A percentile compares a stretch with the other conserved stretches of the same genome.
Evolutionary conservation across 2,113 vertebrate genomes (phyloP).

Genomic region (Castor canadensis): DNA sequence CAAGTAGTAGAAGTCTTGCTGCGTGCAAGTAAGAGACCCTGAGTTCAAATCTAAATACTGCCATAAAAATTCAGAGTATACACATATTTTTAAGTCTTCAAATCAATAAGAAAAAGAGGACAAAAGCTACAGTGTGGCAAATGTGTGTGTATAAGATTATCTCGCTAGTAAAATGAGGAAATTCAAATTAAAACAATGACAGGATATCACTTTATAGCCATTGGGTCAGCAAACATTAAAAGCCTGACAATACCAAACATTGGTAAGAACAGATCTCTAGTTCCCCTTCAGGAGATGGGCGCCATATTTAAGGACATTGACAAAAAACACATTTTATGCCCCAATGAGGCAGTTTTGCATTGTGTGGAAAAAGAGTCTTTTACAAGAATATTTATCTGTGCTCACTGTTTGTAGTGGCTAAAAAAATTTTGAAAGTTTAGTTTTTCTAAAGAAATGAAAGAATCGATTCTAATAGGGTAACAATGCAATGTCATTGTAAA

Average conservation of each 20-base stretch:
- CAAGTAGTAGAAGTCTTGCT: too few species aligned
- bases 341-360: neutral
- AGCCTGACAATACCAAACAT: neutral
- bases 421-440: constrained; percentile 25
- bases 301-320: neutral
- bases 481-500: constrained; percentile 8
- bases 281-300: neutral
- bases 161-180: neutral
- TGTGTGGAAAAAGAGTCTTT: neutral
- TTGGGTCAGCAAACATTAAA: neutral
- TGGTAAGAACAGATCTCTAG: neutral
- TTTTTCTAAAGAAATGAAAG: constrained; percentile 33
- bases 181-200: constrained; percentile 41
- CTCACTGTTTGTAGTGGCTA: neutral
- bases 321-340: neutral
- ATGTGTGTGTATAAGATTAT: neutral
- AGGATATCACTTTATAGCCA: neutral
- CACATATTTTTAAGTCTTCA: neutral
- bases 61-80: neutral
- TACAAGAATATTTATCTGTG: neutral
- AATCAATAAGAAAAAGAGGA: neutral
- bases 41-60: too few species aligned
- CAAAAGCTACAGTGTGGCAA: constrained; percentile 33
- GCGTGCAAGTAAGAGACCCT: too few species aligned
- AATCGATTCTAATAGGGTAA: neutral